These are phyloP conservation scores for Lontra canadensis DNA, from an alignment of 2,113 vertebrate species.

Conservation along the genomic window DNA sequence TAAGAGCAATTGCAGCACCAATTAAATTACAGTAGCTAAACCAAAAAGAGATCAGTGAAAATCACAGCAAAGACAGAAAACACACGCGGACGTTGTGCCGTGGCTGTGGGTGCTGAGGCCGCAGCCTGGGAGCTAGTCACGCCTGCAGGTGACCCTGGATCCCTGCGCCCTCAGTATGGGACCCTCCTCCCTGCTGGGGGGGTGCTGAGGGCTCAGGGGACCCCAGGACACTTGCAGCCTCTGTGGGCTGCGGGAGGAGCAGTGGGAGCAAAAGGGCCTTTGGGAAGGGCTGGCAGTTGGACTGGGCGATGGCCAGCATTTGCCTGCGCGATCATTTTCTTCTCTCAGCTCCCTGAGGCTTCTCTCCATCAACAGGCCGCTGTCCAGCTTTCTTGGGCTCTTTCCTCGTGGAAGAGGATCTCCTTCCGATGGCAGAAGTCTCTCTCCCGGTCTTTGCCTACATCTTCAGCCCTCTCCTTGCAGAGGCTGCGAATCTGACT, in stretches of 20 bases:
- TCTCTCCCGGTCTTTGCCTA: rapidly evolving
- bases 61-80: neutral
- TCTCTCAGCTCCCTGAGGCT: neutral
- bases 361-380: neutral
- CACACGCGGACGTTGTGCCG: neutral
- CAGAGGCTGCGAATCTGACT: neutral
- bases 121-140: neutral
- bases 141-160: too few species aligned
- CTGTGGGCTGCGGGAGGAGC: too few species aligned
- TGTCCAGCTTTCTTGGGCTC: neutral
- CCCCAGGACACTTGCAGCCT: neutral
- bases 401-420: neutral
- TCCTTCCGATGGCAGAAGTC: neutral
- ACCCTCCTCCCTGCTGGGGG: neutral
- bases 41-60: neutral
- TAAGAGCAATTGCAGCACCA: neutral
- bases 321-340: neutral
- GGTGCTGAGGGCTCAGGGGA: neutral
- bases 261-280: too few species aligned
- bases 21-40: neutral
- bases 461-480: neutral
- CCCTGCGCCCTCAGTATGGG: neutral
- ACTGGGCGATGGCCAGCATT: neutral
- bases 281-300: neutral
- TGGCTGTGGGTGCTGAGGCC: neutral